Evolutionary conservation across 2,113 vertebrate genomes (phyloP).

Genomic region (Lycocorax pyrrhopterus): DNA sequence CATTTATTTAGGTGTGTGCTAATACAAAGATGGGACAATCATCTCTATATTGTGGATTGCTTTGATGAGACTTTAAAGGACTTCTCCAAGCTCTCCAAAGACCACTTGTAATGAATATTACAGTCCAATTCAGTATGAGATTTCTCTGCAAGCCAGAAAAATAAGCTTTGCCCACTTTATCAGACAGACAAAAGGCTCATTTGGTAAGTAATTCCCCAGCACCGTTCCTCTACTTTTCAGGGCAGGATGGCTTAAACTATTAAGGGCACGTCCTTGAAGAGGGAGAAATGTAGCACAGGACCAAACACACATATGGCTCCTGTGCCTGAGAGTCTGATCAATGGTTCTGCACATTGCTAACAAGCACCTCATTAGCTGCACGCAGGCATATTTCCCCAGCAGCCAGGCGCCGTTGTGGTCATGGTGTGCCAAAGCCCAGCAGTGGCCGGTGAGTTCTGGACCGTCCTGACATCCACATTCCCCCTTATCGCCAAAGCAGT

Average conservation of each 20-base stretch:
- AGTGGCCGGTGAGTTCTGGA: neutral
- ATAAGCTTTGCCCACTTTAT: neutral
- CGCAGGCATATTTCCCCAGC: neutral
- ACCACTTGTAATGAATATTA: neutral
- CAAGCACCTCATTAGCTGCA: neutral
- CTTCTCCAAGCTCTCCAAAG: neutral
- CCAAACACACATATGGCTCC: fast-evolving
- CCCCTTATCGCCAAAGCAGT: neutral
- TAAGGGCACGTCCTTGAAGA: neutral
- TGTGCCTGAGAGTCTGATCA: neutral
- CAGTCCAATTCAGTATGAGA: neutral
- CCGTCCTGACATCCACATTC: neutral
- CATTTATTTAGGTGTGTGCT: slow-evolving; percentile 8
- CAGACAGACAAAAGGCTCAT: neutral
- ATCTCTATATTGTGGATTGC: neutral
- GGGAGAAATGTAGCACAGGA: neutral
- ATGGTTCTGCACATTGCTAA: neutral
- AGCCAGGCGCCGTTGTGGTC: fast-evolving
- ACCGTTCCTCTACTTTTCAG: neutral
- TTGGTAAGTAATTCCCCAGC: neutral
- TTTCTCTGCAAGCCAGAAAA: neutral
- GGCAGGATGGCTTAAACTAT: neutral
- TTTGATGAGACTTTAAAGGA: neutral
- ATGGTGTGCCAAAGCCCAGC: neutral
- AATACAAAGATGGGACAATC: neutral